Base-by-base conservation (phyloP, 2,888 invertebrate genomes). In the Gonocerus acuteangulatus region DNA sequence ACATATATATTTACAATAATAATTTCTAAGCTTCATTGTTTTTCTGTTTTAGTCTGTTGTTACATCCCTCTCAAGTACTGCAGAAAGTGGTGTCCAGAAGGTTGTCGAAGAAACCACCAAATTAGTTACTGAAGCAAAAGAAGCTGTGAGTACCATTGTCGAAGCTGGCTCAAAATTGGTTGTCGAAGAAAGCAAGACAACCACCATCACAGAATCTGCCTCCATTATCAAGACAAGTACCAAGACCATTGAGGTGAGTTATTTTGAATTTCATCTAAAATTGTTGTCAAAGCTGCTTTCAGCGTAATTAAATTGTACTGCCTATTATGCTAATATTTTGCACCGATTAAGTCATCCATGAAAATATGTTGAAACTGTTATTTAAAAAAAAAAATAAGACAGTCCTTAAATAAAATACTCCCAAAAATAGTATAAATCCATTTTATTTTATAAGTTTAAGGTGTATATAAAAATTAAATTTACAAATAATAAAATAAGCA, bases 41-140 rank as follows among this genome's bases (percentile, higher is more conserved):
- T n/a, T 27, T 27, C 9, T 27, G 9, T 0, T 19, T 1, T 22
- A 54, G 57, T 57, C 47, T 34, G 45, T 23, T 47, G 27, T 57
- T 18, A 23, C 27, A 15, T 32, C 47, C 27, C 27, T 47, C 13
- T 18, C 57, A 15, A 44, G 36, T 57, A 42, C 34, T 27, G 57
- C 47, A 22, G 57, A 57, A 47, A 57, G 57, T 44, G 57, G 39
- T 27, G 57, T 16, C 0, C 34, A 23, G 27, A 44, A 57, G 23
- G 27, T 57, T 7, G 47, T 57, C 1, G 57, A 57, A 34, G 57
- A 57, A 7, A 19, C 27, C 3, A 45, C 45, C 7, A 57, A 57
- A 39, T 21, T 57, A 21, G 47, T 57, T 1, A 57, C 57, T 11
- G 57, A 57, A 23, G 57, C 57, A 11, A 57, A 57, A 15, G 57